A percentile compares a stretch with the other conserved stretches of the same genome.
phyloP scores from a whole-genome alignment of 2,888 invertebrate species.

The Eupithecia insigniata region DNA sequence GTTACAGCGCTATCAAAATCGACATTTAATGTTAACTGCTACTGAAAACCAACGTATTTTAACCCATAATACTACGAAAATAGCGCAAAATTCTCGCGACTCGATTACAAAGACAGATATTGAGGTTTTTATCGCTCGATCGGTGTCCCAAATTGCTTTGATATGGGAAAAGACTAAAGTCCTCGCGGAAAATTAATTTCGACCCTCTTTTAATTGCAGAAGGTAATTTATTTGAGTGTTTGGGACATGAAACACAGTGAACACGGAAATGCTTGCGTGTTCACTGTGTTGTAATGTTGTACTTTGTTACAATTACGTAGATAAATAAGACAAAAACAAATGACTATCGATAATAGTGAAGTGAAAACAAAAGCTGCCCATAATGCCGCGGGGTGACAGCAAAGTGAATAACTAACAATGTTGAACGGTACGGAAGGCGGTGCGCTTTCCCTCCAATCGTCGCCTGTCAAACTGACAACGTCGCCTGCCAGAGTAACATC shows the following conservation, averaged over 20 bases:
- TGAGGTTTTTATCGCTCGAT: constrained; percentile 36
- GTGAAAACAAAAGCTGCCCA: constrained; percentile 16
- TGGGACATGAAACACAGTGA: constrained; percentile 16
- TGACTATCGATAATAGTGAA: constrained; percentile 6
- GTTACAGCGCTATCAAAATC: constrained; percentile 42
- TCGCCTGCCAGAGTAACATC: constrained; percentile 73
- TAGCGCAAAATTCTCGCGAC: constrained; percentile 17
- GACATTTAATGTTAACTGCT: constrained; percentile 37
- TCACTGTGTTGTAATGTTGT: no score
- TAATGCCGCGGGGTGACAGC: constrained; percentile 46
- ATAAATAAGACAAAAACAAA: neutral
- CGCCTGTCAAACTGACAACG: constrained; percentile 67
- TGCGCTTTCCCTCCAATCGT: constrained; percentile 68
- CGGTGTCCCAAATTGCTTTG: constrained; percentile 42
- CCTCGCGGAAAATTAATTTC: constrained; percentile 37
- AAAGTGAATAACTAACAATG: constrained; percentile 58
- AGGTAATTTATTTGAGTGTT: constrained; percentile 28
- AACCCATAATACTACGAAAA: neutral
- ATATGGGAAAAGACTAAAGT: constrained; percentile 36
- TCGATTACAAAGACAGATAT: constrained; percentile 27
- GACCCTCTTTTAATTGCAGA: constrained; percentile 36
- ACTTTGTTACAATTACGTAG: constrained; percentile 1
- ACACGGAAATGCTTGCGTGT: no score
- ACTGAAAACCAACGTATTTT: constrained; percentile 18
- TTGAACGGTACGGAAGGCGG: constrained; percentile 73